Base-by-base conservation (phyloP, 2,888 invertebrate species). In the Scelioninae gen. 1 region DNA sequence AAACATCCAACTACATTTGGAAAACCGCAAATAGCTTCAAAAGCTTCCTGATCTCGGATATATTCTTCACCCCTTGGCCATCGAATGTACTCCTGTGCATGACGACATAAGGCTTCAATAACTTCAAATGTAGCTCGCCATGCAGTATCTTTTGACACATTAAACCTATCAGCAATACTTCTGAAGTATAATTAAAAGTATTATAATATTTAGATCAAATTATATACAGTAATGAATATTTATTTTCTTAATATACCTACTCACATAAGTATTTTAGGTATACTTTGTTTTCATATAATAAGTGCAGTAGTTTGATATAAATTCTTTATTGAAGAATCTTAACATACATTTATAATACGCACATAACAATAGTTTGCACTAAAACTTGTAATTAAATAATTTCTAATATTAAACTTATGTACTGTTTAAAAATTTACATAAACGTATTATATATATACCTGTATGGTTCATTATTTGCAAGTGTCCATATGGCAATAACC, bases 391-490 rank as follows among this genome's bases (percentile, higher is more conserved):
- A n/a, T n/a, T n/a, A n/a, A n/a, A n/a, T n/a, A n/a, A n/a, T n/a
- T n/a, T n/a, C n/a, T n/a, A n/a, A n/a, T n/a, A n/a, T n/a, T n/a
- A n/a, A n/a, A n/a, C n/a, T n/a, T n/a, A n/a, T n/a, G n/a, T n/a
- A n/a, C n/a, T n/a, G n/a, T n/a, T n/a, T n/a, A n/a, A n/a, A n/a
- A n/a, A n/a, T n/a, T n/a, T n/a, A n/a, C n/a, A n/a, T n/a, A 40
- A 40, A 10, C 11, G 11, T 40, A 40, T 40, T n/a, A 40, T 11
- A 40, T 10, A 40, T 40, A 40, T 55, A 63, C 63, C 63, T 63
- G 13, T 63, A 63, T n/a, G 63, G 32, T 11, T 63, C 63, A 23
- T 49, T 31, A 63, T 63, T 63, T 5, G 32, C 63, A 15, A 63
- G 15, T 15, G 63, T 63, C 65, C 65, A 65, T 9, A 65, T n/a